Base-by-base conservation (phyloP, 2,888 invertebrate species). In the Cinara cedri region DNA sequence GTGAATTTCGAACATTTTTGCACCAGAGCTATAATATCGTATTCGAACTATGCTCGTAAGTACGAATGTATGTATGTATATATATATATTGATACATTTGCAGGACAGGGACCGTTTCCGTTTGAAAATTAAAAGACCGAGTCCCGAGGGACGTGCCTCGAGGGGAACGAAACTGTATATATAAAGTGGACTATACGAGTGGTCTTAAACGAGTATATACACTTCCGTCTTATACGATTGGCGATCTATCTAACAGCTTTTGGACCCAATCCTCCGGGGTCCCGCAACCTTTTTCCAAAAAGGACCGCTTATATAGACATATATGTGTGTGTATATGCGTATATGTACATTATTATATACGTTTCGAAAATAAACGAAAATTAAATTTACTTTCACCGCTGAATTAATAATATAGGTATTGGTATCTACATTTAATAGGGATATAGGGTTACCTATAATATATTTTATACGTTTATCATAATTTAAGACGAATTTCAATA, bases 81-180 rank as follows among this genome's bases (percentile, higher is more conserved):
- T n/a, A n/a, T n/a, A n/a, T n/a, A 3, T 26, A 9, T 13, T 13
- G 34, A 3, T 62, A 34, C n/a, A 62, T 26, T 19, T 13, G 24
- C 26, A 26, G 26, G n/a, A 49, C 57, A 44, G 71, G 46, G 16
- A 46, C 76, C 26, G 76, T 55, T 57, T 66, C 65, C 57, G 68
- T 68, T 76, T 76, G 76, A 76, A 76, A 76, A 76, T 76, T 76
- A 76, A 76, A 76, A 76, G 76, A 57, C 57, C 3, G 44, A 57
- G 55, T 76, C 76, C 54, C 66, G 1, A 19, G 76, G 76, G 76
- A 68, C 9, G 4, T 1, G 76, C 14, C 26, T 46, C 66, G 26
- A 66, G 66, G 76, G 65, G 21, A 46, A 55, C 54, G 6, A 3
- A 34, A 34, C 34, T 34, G 34, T 34, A 6, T 34, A 34, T 34